These are phyloP conservation scores for Crocuta crocuta DNA, from an alignment of 2,113 vertebrate genomes.

Conservation along the genomic window DNA sequence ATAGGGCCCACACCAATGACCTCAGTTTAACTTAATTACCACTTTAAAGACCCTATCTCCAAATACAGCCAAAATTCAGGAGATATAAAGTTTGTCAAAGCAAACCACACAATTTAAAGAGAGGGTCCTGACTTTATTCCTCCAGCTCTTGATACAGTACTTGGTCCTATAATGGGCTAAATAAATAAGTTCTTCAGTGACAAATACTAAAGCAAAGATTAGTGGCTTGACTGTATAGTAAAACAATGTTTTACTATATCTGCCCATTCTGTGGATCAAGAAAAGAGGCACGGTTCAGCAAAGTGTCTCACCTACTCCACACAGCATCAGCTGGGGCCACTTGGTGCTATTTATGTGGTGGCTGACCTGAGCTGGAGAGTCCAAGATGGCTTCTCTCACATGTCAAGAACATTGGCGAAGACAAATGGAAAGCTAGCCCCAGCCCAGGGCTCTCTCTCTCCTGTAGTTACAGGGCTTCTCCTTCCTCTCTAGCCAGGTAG, in stretches of 20 bases:
- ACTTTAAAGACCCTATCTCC: neutral
- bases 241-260: neutral
- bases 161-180: neutral
- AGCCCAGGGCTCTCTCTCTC: neutral
- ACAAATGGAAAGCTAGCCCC: neutral
- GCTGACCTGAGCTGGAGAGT: neutral
- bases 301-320: neutral
- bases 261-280: neutral
- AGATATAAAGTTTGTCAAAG: neutral
- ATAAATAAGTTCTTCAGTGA: neutral
- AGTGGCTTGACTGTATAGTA: neutral
- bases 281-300: neutral
- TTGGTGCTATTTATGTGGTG: neutral
- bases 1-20: neutral
- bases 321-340: neutral
- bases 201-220: neutral
- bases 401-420: neutral
- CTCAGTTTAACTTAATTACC: neutral
- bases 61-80: neutral
- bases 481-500: neutral
- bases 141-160: neutral
- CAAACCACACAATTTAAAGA: neutral
- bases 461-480: neutral
- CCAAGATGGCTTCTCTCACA: neutral
- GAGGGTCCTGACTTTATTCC: neutral